Evolutionary conservation across 2,113 vertebrate genomes (phyloP), one percentile per base, ranked within the genome.

Genomic region (Phaethon lepturus): DNA sequence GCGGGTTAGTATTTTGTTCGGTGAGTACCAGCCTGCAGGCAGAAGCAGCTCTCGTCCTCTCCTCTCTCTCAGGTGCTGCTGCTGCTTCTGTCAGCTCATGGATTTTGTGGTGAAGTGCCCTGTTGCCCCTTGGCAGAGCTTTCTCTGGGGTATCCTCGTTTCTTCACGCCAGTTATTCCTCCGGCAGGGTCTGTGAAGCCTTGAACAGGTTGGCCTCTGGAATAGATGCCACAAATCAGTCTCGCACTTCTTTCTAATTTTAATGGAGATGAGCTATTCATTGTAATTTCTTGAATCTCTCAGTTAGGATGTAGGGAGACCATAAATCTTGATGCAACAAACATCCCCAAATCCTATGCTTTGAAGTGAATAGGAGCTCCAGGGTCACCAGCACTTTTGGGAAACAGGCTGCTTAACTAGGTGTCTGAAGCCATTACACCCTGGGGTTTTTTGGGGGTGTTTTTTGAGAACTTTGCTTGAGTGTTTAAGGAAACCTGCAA

Each of bases 161-260:
- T 76, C 67, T 86, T 96, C 67, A 38, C 10, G 1, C 18, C 7
- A n/a, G 59, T 86, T 92, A 76, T 77, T 95, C 59, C 67, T 76
- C 66, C 2, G 4, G 29, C 56, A 63, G 31, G 16, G 23, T 53
- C 84, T 60, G 35, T 64, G 81, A 96, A 91, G 77, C 35, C 13
- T 5, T 38, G 45, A 86, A 83, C 9, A 0, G 12, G 6, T 59
- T 69, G 42, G 67, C 67, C 71, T 69, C 67, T 95, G 74, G n/a
- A 92, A 73, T 4, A 88, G 90, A 92, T 93, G 90, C 75, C 90
- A 88, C 95, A 95, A 93, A 91, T 95, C 96, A 96, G 95, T 87
- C 88, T 95, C 45, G 95, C 87, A 93, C 93, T 95, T 91, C 90
- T 91, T 96, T 96, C 95, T 97, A 69, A 95, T 97, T 97, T 97